Percentiles rank a stretch among this genome's conserved stretches.
Conservation (phyloP, 2,797 vertebrate genomes). For the Delichon dasypus region DNA sequence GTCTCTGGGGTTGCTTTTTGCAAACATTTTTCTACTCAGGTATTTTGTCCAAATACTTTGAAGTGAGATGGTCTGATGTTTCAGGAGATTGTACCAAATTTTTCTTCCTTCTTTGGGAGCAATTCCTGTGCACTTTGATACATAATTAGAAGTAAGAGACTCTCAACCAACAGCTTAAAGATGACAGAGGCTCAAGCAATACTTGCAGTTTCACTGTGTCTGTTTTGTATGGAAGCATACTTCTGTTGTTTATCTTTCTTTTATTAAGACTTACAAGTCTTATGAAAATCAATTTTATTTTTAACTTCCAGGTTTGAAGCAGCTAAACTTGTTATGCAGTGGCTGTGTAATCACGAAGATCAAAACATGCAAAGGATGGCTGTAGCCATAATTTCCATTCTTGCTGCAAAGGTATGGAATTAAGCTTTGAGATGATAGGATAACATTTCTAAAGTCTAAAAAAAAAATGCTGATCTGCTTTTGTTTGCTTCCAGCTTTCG, state of each 20-base stretch:
- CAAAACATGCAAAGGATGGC: slow-evolving; percentile 99
- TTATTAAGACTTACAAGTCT: not conserved
- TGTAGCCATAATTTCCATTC: slow-evolving; percentile 97
- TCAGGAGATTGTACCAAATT: not conserved
- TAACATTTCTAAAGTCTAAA: not conserved
- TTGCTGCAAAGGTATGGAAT: slow-evolving; percentile 93
- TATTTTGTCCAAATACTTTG: not conserved
- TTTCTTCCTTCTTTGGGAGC: not conserved
- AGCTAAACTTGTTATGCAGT: slow-evolving; percentile 99
- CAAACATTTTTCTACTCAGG: not conserved
- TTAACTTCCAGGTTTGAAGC: slow-evolving; percentile 89
- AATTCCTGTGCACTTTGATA: not conserved
- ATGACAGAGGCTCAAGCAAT: not conserved
- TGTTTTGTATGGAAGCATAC: not conserved
- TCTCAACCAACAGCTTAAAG: not conserved
- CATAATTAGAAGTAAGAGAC: not conserved
- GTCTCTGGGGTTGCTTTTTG: not conserved
- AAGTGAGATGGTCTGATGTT: not conserved
- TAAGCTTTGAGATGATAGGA: not conserved
- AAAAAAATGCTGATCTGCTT: not conserved
- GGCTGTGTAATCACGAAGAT: slow-evolving; percentile 99
- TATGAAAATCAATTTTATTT: not conserved
- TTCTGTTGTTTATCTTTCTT: not conserved
- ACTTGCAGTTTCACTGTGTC: not conserved
- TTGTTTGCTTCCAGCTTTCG: slow-evolving; percentile 83